Conservation (phyloP, 2,888 invertebrate species). For the Hoplodrina ambigua region DNA sequence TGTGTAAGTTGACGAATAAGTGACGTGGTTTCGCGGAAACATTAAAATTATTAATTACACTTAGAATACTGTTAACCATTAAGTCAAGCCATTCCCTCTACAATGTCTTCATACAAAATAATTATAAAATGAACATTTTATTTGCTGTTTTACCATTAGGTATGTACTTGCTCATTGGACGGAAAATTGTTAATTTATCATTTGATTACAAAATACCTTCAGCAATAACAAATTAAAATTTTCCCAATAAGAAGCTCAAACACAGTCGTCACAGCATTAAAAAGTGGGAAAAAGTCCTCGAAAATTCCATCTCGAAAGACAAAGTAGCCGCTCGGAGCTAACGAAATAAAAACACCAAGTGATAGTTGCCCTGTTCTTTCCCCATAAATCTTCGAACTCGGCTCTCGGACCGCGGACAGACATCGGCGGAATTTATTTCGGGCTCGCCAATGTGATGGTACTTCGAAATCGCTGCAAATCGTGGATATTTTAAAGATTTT, state of each 20-base stretch:
- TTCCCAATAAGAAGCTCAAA: slow-evolving; percentile 29
- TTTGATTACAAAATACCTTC: slow-evolving; percentile 14
- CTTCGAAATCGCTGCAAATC: slow-evolving; percentile 60
- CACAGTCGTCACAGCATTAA: slow-evolving; percentile 63
- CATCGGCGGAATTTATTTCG: slow-evolving; percentile 87
- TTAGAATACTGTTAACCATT: slow-evolving; percentile 30
- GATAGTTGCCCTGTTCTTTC: slow-evolving; percentile 84
- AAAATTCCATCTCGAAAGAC: slow-evolving; percentile 75
- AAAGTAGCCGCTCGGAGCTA: slow-evolving; percentile 78
- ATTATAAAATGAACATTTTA: background rate
- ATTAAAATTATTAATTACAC: slow-evolving; percentile 19
- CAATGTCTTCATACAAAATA: slow-evolving; percentile 1
- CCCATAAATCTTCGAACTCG: slow-evolving; percentile 85
- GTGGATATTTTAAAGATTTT: slow-evolving; percentile 57
- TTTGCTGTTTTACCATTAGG: too few relatives aligned
- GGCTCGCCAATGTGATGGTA: slow-evolving; percentile 65
- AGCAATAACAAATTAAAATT: slow-evolving; percentile 37
- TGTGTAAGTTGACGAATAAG: background rate
- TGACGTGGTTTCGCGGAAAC: slow-evolving; percentile 3
- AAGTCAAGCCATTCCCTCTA: slow-evolving; percentile 7
- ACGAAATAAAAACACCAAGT: slow-evolving; percentile 82
- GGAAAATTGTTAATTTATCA: background rate
- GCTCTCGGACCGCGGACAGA: slow-evolving; percentile 72
- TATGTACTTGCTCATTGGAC: background rate
- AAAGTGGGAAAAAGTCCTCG: slow-evolving; percentile 70